Evolutionary conservation across 1,140 invertebrate genomes (phyloP), one percentile per base, ranked within the genome.

Genomic region (Meloidogyne floridensis): DNA sequence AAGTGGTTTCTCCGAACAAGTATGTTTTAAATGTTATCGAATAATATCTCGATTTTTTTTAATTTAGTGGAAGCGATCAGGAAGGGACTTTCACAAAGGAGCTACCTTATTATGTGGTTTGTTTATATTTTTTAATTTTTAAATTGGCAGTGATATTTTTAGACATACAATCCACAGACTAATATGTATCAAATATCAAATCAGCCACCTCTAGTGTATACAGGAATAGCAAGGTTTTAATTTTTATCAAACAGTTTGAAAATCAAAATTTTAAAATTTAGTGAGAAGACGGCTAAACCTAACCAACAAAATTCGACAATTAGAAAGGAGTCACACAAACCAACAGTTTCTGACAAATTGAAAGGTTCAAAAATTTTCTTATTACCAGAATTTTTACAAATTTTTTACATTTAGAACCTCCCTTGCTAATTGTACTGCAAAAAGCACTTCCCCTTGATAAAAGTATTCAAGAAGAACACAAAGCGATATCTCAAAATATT

Each of bases 161-260:
- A 79, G 56, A 83, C 81, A 10, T 82, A 82, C 81, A 82, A 75
- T 43, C 81, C 81, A 20, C 65, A 81, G 6, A 82, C 69, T 9
- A 69, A 75, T 18, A 76, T 80, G 5, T 82, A 82, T 75, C 81
- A 82, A 76, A 75, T 82, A n/a, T 82, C 81, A 13, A 80, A 73
- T 47, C 81, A 69, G 8, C 81, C 81, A 20, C 81, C 81, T 42
- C 72, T 82, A 83, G 20, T 82, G 13, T 83, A 75, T 65, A 82
- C 81, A 65, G 59, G 7, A 0, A 82, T 42, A 4, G 72, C 74
- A n/a, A 75, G 65, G 20, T 80, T 59, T 32, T 13, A 32, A 11
- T 69, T 74, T 20, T 54, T 18, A 53, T 18, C 32, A 2, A 65
- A 20, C 18, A 54, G 5, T 8, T 74, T 80, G 84, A 83, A 18